Conservation (phyloP, 2,113 vertebrate species). For the Pitta sordida region DNA sequence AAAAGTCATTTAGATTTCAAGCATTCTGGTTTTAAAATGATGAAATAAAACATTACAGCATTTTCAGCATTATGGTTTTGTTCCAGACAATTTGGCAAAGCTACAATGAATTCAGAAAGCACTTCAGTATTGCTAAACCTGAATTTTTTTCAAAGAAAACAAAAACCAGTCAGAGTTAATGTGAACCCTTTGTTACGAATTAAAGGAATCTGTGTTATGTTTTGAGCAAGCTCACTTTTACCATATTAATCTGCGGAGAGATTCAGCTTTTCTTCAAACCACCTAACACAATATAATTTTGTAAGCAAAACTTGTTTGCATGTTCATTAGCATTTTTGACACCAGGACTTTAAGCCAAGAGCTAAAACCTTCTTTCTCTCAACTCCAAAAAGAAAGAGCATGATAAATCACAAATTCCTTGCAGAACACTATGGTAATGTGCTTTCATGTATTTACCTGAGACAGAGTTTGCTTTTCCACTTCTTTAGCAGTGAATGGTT, state of each 20-base stretch:
- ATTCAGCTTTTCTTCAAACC: constrained; percentile 1
- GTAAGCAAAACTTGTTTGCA: not conserved
- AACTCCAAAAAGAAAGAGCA: not conserved
- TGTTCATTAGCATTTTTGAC: constrained; percentile 1
- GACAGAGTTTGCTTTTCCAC: not conserved
- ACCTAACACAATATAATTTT: not conserved
- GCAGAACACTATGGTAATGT: not conserved
- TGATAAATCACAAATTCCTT: constrained; percentile 16
- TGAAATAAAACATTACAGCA: constrained; percentile 28
- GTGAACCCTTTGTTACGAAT: constrained; percentile 32
- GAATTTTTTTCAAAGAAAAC: constrained; percentile 22
- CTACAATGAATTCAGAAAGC: constrained; percentile 31
- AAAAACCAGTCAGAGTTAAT: constrained; percentile 14
- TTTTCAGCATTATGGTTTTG: constrained; percentile 34
- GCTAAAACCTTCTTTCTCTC: constrained; percentile 6
- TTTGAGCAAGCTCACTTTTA: constrained; percentile 37
- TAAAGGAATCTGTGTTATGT: constrained; percentile 5
- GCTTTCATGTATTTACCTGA: constrained; percentile 6
- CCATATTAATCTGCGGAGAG: not conserved
- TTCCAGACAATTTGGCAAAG: constrained; percentile 46
- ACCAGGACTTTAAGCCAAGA: not conserved
- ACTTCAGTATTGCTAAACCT: constrained; percentile 43
- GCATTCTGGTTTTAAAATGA: constrained; percentile 9
- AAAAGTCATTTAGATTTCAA: constrained; percentile 9
- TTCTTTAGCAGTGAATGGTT: constrained; percentile 10